These are phyloP conservation scores for Pitangus sulphuratus DNA, from an alignment of 2,797 vertebrate genomes.

Conservation along the genomic window DNA sequence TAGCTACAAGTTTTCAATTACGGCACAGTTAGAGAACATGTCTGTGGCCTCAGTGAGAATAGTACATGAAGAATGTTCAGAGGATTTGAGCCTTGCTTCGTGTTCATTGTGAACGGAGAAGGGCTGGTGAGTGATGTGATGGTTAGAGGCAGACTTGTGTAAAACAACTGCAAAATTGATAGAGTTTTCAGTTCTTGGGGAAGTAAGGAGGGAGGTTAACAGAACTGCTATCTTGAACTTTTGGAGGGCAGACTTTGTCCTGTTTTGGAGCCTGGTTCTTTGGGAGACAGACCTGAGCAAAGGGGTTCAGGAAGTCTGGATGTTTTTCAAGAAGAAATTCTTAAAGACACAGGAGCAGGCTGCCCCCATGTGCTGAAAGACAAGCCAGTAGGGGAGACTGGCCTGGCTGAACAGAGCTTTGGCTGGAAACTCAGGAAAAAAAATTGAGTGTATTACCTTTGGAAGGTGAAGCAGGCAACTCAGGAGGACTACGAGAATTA, in stretches of 20 bases:
- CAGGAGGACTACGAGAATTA: neutral
- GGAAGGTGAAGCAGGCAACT: neutral
- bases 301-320: neutral
- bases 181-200: neutral
- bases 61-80: accelerated
- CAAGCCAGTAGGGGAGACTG: neutral
- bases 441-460: neutral
- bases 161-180: neutral
- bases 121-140: too few species aligned
- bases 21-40: neutral
- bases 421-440: neutral
- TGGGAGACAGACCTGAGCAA: neutral
- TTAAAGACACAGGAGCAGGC: neutral
- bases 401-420: neutral
- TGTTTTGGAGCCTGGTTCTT: neutral
- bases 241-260: neutral
- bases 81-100: neutral
- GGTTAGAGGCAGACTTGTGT: accelerated
- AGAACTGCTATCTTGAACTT: neutral
- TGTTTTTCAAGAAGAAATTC: neutral
- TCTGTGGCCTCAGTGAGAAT: neutral
- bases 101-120: neutral
- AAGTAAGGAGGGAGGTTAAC: neutral
- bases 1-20: neutral
- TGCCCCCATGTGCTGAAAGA: neutral